phyloP scores from a whole-genome alignment of 2,113 vertebrate species.

The Corydoras maculifer region DNA sequence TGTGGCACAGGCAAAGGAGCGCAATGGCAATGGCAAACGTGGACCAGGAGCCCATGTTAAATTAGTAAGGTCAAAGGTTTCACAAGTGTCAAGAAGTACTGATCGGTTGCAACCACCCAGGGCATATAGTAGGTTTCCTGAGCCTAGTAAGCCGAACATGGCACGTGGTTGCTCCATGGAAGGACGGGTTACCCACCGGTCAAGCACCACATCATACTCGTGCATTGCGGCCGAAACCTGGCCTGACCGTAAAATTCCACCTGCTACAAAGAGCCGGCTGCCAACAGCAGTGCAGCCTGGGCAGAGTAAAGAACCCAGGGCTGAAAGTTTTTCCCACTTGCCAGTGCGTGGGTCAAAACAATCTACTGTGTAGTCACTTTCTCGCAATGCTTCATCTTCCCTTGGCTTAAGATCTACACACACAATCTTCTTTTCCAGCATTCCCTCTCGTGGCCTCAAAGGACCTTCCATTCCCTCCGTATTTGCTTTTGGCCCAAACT shows the following conservation, averaged over 20 bases:
- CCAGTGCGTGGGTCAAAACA: slow-evolving; percentile 72
- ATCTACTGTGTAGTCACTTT: slow-evolving; percentile 66
- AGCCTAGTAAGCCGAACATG: slow-evolving; percentile 70
- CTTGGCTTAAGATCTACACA: slow-evolving; percentile 70
- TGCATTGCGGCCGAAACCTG: slow-evolving; percentile 68
- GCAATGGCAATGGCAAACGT: slow-evolving; percentile 51
- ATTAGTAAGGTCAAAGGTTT: slow-evolving; percentile 57
- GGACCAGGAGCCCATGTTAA: slow-evolving; percentile 48
- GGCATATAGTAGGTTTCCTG: slow-evolving; percentile 64
- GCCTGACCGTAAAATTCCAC: slow-evolving; percentile 64
- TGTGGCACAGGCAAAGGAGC: slow-evolving; percentile 63
- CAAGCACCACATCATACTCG: slow-evolving; percentile 67
- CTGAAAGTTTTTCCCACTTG: slow-evolving; percentile 72
- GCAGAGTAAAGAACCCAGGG: slow-evolving; percentile 66
- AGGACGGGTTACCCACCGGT: slow-evolving; percentile 66
- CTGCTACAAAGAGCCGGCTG: slow-evolving; percentile 68
- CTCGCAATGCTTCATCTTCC: slow-evolving; percentile 58
- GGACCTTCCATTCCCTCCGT: slow-evolving; percentile 63
- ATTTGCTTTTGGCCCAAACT: slow-evolving; percentile 58
- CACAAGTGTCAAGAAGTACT: slow-evolving; percentile 60
- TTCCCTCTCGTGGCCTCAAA: slow-evolving; percentile 68
- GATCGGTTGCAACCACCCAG: slow-evolving; percentile 70
- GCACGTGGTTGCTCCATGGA: slow-evolving; percentile 63
- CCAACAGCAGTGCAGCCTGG: slow-evolving; percentile 69
- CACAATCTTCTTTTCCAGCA: slow-evolving; percentile 78